Percentiles rank a stretch among this genome's conserved stretches.
Conservation (phyloP, 2,113 vertebrate genomes). For the Dicrurus megarhynchus region DNA sequence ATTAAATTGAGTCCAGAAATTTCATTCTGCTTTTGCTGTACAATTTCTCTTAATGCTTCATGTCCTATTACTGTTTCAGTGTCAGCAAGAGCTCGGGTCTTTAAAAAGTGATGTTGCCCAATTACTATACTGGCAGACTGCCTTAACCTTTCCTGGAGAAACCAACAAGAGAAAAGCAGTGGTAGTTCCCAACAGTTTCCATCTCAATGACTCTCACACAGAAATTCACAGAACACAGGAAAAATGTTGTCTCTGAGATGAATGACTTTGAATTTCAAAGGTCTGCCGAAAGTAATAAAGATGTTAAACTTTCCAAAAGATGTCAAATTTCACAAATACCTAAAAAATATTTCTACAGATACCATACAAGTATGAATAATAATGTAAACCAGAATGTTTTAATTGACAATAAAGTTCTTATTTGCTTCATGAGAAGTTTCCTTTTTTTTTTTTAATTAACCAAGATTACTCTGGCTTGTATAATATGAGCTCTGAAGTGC, state of each 20-base stretch:
- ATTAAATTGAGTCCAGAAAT: not conserved
- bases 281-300: not conserved
- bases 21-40: not conserved
- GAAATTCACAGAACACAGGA: not conserved
- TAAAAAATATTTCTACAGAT: not conserved
- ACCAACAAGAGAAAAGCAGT: not conserved
- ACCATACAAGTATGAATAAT: not conserved
- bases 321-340: not conserved
- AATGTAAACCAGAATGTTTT: not conserved
- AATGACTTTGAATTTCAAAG: not conserved
- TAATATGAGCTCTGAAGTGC: not conserved
- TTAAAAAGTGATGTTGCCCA: not conserved
- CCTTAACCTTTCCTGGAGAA: slow-evolving; percentile 3
- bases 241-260: not conserved
- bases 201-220: not conserved
- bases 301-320: not conserved
- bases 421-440: not conserved
- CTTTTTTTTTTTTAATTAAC: not conserved
- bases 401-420: not conserved
- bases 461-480: not conserved
- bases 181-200: not conserved
- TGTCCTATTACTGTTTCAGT: not conserved
- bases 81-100: not conserved
- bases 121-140: not conserved
- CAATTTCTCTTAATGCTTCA: not conserved